A percentile compares a stretch with the other conserved stretches of the same genome.
These are phyloP conservation scores for Oligia fasciuncula DNA, from an alignment of 2,888 invertebrate genomes.

Conservation along the genomic window DNA sequence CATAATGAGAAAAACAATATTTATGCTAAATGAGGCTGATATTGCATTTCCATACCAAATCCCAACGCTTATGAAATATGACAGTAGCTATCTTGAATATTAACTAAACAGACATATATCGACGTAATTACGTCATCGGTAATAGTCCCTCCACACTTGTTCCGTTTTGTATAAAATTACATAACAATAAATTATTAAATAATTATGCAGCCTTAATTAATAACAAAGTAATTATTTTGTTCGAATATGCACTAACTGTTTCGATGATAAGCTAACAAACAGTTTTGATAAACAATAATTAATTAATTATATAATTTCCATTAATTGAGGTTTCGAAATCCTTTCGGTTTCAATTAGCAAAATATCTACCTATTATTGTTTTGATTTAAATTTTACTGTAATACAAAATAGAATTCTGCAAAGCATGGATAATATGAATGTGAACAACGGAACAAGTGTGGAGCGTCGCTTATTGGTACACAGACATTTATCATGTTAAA, in stretches of 20 bases:
- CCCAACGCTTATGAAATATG: constrained; percentile 50
- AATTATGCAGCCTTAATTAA: constrained; percentile 1
- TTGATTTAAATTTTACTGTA: not conserved
- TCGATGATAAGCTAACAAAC: constrained; percentile 9
- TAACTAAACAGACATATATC: constrained; percentile 61
- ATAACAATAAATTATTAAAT: not conserved
- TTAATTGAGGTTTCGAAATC: constrained; percentile 5
- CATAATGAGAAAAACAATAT: not conserved
- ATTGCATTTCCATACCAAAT: not conserved
- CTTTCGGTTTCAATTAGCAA: not conserved
- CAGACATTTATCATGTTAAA: constrained; percentile 66
- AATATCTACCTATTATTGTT: not conserved
- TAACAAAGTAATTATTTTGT: constrained; percentile 20
- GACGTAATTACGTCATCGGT: constrained; percentile 60
- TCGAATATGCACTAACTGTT: not conserved
- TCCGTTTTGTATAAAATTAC: not conserved
- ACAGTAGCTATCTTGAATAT: constrained; percentile 44
- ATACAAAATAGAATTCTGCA: not conserved
- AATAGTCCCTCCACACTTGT: constrained; percentile 49
- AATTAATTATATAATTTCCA: not conserved
- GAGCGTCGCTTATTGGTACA: constrained; percentile 54
- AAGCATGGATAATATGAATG: not conserved
- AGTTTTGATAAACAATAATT: constrained; percentile 1
- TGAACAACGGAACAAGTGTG: constrained; percentile 43
- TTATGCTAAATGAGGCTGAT: not conserved